phyloP scores from a whole-genome alignment of 2,888 invertebrate genomes.

The Drosophila fungiperda region DNA sequence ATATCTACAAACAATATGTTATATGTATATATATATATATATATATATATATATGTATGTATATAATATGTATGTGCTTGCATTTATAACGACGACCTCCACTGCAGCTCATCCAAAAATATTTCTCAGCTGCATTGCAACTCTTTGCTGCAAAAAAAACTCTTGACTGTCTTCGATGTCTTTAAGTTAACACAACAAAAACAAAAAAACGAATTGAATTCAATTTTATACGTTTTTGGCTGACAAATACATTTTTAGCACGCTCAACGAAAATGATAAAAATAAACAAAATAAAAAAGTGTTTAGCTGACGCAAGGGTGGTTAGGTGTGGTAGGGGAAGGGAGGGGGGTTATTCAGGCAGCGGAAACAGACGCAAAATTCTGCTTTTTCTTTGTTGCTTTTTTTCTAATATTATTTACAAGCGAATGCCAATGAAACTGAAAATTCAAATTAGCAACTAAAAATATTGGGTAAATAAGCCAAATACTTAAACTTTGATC shows the following conservation, averaged over 20 bases:
- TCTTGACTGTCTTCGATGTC: conserved; percentile 16
- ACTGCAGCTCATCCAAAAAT: conserved; percentile 42
- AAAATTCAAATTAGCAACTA: conserved; percentile 31
- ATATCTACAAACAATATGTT: not conserved
- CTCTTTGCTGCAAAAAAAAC: conserved; percentile 3
- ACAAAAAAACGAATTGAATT: conserved; percentile 18
- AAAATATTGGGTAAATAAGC: conserved; percentile 1
- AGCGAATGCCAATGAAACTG: conserved; percentile 39
- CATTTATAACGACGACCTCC: conserved; percentile 52
- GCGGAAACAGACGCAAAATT: conserved; percentile 23
- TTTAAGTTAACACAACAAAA: conserved; percentile 7
- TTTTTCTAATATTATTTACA: conserved; percentile 22
- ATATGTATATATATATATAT: not conserved
- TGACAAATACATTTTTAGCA: conserved; percentile 69
- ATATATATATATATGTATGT: conserved; percentile 1
- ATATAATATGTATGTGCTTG: not conserved
- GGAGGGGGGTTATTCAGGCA: not conserved
- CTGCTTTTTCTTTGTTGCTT: conserved; percentile 12
- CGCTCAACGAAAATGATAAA: conserved; percentile 67
- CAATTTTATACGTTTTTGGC: conserved; percentile 42
- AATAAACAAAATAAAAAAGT: conserved; percentile 63
- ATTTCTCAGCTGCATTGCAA: conserved; percentile 21
- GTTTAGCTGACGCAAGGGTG: not conserved
- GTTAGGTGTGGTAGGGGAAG: no score
- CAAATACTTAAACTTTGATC: conserved; percentile 26